Percentiles rank a stretch among this genome's conserved stretches.
Evolutionary conservation across 2,888 invertebrate genomes (phyloP).

Genomic region (Dasypogon diadema): DNA sequence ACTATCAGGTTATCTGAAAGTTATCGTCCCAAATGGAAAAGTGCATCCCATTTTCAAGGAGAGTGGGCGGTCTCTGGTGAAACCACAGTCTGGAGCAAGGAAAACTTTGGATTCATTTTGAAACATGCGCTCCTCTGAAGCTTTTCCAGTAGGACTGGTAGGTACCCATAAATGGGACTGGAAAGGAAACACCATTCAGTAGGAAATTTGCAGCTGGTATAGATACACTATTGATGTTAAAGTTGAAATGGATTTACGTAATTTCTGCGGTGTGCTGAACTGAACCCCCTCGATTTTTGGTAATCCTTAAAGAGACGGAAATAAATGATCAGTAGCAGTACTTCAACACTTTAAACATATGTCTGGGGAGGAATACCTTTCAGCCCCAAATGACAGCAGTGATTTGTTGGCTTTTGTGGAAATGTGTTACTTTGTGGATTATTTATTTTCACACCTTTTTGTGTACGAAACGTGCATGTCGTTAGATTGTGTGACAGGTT

Average conservation of each 20-base stretch:
- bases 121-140: slow-evolving; percentile 38
- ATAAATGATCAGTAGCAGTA: slow-evolving; percentile 54
- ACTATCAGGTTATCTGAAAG: slow-evolving; percentile 47
- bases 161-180: slow-evolving; percentile 25
- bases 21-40: slow-evolving; percentile 55
- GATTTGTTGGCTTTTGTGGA: slow-evolving; percentile 57
- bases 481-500: slow-evolving; percentile 27
- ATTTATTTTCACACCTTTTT: slow-evolving; percentile 57
- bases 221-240: background rate
- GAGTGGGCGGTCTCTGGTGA: slow-evolving; percentile 55
- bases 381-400: slow-evolving; percentile 56
- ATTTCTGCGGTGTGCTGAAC: background rate
- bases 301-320: slow-evolving; percentile 55
- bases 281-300: slow-evolving; percentile 31
- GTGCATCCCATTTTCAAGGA: slow-evolving; percentile 56
- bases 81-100: slow-evolving; percentile 44
- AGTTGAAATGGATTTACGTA: slow-evolving; percentile 17
- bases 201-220: background rate
- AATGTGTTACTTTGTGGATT: slow-evolving; percentile 57
- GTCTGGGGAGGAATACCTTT: slow-evolving; percentile 55
- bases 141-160: slow-evolving; percentile 52
- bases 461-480: slow-evolving; percentile 52
- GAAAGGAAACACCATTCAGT: slow-evolving; percentile 27
- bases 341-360: slow-evolving; percentile 55
- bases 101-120: slow-evolving; percentile 3